Conservation (phyloP, 2,113 vertebrate species). For the Perognathus longimembris region DNA sequence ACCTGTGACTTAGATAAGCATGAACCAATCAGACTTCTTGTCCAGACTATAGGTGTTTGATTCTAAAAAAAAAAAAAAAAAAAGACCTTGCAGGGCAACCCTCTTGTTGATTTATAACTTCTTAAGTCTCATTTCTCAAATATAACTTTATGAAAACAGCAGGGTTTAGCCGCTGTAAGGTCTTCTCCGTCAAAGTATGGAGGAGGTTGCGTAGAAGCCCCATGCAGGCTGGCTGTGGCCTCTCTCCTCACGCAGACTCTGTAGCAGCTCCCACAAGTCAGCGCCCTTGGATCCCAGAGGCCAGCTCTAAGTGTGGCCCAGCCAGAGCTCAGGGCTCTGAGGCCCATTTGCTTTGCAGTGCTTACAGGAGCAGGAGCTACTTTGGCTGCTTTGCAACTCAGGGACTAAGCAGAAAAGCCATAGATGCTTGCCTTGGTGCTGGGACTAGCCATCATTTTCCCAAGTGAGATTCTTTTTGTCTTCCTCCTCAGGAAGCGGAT, state of each 20-base stretch:
- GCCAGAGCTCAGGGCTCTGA: not conserved
- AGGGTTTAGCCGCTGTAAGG: not conserved
- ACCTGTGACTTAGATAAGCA: not conserved
- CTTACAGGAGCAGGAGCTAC: not conserved
- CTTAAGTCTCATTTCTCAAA: not conserved
- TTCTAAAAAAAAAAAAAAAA: not conserved
- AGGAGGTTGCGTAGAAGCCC: not conserved
- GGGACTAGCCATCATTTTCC: not conserved
- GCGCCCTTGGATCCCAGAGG: not conserved
- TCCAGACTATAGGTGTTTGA: not conserved
- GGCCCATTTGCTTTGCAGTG: not conserved
- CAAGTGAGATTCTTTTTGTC: not conserved
- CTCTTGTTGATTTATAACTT: not conserved
- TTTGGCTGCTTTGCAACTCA: not conserved
- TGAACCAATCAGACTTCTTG: not conserved
- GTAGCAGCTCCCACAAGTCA: rapidly evolving
- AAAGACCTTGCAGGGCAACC: not conserved
- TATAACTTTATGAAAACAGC: not conserved
- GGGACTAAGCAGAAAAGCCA: not conserved
- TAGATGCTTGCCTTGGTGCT: not conserved
- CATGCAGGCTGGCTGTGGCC: rapidly evolving
- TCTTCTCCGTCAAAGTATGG: not conserved
- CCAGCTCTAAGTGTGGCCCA: not conserved
- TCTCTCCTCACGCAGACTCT: not conserved
- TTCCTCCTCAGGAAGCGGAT: not conserved